These are phyloP conservation scores for Varecia variegata DNA, from an alignment of 2,797 vertebrate genomes.

Conservation along the genomic window DNA sequence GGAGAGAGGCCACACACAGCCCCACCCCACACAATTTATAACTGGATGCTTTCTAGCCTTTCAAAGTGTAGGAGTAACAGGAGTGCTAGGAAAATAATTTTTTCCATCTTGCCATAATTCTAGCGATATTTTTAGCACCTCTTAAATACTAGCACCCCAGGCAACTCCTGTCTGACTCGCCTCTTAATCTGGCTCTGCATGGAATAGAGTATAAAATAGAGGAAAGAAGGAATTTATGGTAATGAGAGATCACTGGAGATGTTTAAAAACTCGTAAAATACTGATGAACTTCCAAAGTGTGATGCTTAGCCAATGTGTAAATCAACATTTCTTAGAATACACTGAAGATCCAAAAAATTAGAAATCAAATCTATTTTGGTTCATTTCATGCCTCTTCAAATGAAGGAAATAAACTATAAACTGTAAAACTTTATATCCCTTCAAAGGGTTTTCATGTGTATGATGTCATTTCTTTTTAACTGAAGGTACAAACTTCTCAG, in stretches of 20 bases:
- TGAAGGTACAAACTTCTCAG: constrained; percentile 34
- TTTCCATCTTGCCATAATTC: constrained; percentile 61
- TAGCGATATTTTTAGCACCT: constrained; percentile 67
- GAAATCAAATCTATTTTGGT: constrained; percentile 38
- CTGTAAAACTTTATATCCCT: constrained; percentile 34
- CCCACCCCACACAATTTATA: constrained; percentile 22
- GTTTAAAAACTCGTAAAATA: constrained; percentile 62
- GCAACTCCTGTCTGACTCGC: constrained; percentile 40
- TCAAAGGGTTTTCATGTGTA: not conserved
- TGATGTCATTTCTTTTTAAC: constrained; percentile 55
- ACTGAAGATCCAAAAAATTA: constrained; percentile 34
- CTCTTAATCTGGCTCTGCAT: not conserved
- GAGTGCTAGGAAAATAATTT: constrained; percentile 54
- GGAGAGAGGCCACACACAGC: constrained; percentile 53
- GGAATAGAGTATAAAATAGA: constrained; percentile 1
- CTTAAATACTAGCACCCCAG: constrained; percentile 61
- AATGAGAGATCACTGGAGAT: constrained; percentile 54
- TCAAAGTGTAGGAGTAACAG: not conserved
- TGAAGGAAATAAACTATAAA: constrained; percentile 48
- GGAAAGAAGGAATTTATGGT: constrained; percentile 33
- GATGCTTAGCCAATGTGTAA: constrained; percentile 42
- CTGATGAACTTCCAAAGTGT: constrained; percentile 52
- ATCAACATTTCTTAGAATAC: constrained; percentile 39
- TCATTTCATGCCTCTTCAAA: constrained; percentile 27
- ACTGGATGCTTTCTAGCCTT: constrained; percentile 2